These are phyloP conservation scores for Hymenochirus boettgeri DNA, from an alignment of 2,113 vertebrate species.

Conservation along the genomic window DNA sequence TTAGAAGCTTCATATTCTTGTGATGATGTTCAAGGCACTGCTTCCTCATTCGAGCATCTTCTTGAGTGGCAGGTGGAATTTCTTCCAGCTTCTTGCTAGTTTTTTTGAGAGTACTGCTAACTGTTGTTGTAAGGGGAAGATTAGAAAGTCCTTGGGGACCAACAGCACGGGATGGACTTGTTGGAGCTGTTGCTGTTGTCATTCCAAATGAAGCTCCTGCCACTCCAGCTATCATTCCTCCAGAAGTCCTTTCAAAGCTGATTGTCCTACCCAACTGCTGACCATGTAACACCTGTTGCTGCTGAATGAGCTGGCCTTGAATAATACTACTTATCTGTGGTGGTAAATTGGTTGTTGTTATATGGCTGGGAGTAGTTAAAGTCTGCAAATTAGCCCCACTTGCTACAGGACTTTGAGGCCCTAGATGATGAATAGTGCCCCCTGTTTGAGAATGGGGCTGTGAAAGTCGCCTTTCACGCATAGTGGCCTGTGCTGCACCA, in stretches of 20 bases:
- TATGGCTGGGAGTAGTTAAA: slow-evolving; percentile 77
- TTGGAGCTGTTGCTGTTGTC: slow-evolving; percentile 76
- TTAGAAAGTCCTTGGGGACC: slow-evolving; percentile 72
- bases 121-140: slow-evolving; percentile 66
- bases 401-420: slow-evolving; percentile 86
- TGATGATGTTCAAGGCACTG: slow-evolving; percentile 88
- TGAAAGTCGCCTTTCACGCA: slow-evolving; percentile 78
- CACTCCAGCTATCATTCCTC: slow-evolving; percentile 70
- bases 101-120: slow-evolving; percentile 70
- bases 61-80: slow-evolving; percentile 83
- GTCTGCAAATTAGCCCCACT: slow-evolving; percentile 66
- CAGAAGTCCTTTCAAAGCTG: slow-evolving; percentile 74
- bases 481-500: slow-evolving; percentile 52
- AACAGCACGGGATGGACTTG: slow-evolving; percentile 79
- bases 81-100: slow-evolving; percentile 85
- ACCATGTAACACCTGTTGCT: slow-evolving; percentile 65
- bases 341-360: slow-evolving; percentile 83
- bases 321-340: slow-evolving; percentile 93
- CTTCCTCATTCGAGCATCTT: slow-evolving; percentile 86
- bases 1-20: slow-evolving; percentile 84
- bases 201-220: slow-evolving; percentile 75
- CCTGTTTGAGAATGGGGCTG: slow-evolving; percentile 89
- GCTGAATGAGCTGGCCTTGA: slow-evolving; percentile 77
- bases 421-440: slow-evolving; percentile 87
- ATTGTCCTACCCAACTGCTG: slow-evolving; percentile 62